phyloP scores from a whole-genome alignment of 2,797 vertebrate species.

The Pelobates cultripes region DNA sequence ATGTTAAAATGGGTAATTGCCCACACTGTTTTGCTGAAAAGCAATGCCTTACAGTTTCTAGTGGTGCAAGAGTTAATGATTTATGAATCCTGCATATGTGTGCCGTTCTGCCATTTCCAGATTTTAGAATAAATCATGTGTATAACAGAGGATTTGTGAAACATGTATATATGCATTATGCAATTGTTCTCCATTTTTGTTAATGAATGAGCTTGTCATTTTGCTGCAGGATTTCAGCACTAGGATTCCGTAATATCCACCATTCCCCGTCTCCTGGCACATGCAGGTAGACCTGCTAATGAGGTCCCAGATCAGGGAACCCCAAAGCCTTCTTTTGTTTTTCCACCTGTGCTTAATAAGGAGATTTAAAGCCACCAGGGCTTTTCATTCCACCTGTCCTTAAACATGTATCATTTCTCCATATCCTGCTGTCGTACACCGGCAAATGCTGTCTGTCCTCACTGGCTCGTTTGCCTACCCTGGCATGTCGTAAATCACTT shows the following conservation, averaged over 20 bases:
- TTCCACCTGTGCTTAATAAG: constrained; percentile 46
- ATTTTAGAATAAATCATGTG: too few species aligned
- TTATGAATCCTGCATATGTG: too few species aligned
- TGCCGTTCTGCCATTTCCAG: too few species aligned
- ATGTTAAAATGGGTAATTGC: too few species aligned
- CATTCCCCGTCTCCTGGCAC: constrained; percentile 21
- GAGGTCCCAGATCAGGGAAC: constrained; percentile 40
- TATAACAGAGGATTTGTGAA: not conserved
- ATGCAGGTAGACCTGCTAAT: constrained; percentile 36
- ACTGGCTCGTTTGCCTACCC: constrained; percentile 29
- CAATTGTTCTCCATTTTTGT: not conserved
- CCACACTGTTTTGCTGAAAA: too few species aligned
- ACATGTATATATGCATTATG: not conserved
- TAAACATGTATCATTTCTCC: constrained; percentile 46
- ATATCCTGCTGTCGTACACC: constrained; percentile 49
- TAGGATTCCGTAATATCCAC: not conserved
- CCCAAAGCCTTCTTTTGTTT: constrained; percentile 28
- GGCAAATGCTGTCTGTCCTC: constrained; percentile 45
- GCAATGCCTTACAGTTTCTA: too few species aligned
- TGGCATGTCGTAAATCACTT: constrained; percentile 50
- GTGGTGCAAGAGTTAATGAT: too few species aligned
- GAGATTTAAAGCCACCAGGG: constrained; percentile 26
- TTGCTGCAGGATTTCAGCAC: too few species aligned
- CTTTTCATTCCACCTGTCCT: constrained; percentile 48
- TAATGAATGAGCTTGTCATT: constrained; percentile 23